A percentile compares a stretch with the other conserved stretches of the same genome.
phyloP scores from a whole-genome alignment of 2,113 vertebrate species.

The Athene noctua region DNA sequence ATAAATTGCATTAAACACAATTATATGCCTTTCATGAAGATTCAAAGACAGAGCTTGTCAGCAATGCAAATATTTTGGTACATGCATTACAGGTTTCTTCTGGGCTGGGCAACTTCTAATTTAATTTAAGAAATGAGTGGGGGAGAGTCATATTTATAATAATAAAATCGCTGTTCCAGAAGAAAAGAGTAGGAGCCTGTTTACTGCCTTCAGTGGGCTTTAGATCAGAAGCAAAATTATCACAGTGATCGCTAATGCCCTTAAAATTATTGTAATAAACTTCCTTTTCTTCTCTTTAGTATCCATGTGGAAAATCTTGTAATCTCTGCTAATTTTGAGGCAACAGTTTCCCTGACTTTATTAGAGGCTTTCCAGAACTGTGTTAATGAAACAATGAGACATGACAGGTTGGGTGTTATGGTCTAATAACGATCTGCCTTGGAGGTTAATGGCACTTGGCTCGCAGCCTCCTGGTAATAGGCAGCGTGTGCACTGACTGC shows the following conservation, averaged over 20 bases:
- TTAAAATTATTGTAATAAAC: slow-evolving; percentile 53
- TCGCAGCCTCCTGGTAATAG: background rate
- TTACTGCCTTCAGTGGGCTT: slow-evolving; percentile 30
- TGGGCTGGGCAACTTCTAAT: slow-evolving; percentile 60
- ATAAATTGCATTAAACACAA: slow-evolving; percentile 72
- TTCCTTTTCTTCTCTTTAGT: slow-evolving; percentile 48
- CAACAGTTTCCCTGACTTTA: slow-evolving; percentile 43
- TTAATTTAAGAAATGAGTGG: slow-evolving; percentile 53
- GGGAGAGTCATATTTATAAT: slow-evolving; percentile 65
- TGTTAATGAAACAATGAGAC: slow-evolving; percentile 66
- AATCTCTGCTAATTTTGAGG: slow-evolving; percentile 60
- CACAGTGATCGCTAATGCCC: slow-evolving; percentile 50
- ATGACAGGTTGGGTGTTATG: slow-evolving; percentile 55
- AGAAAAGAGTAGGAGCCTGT: slow-evolving; percentile 40
- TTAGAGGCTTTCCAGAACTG: slow-evolving; percentile 62
- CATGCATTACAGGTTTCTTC: slow-evolving; percentile 53
- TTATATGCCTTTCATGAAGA: slow-evolving; percentile 71
- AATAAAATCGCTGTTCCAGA: slow-evolving; percentile 68
- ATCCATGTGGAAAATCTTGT: slow-evolving; percentile 44
- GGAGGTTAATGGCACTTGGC: slow-evolving; percentile 64
- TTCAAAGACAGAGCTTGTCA: slow-evolving; percentile 62
- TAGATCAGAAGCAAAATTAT: slow-evolving; percentile 63
- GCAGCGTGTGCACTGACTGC: background rate
- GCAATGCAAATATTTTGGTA: slow-evolving; percentile 64
- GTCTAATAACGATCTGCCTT: slow-evolving; percentile 42